Base-by-base conservation (phyloP, 2,797 vertebrate genomes). In the Danionella dracula region DNA sequence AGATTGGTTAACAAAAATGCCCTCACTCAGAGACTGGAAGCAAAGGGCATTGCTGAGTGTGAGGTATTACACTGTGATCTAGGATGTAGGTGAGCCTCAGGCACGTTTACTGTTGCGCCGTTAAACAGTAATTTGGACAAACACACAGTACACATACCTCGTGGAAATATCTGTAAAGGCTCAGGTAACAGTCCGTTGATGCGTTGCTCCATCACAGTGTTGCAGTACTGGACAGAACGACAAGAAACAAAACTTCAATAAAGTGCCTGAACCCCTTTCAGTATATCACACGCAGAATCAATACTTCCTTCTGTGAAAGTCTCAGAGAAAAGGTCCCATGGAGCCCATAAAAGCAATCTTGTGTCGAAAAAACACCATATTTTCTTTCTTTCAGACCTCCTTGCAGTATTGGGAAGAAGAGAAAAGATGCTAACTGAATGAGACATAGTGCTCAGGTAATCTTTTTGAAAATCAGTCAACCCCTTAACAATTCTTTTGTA, bases 121-220 rank as follows among this genome's bases (percentile, higher is more conserved):
- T 23, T 66, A 45, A 66, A 56, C 63, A 55, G 51, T 66, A 56
- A 66, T 29, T 56, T 35, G 21, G 38, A 29, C 56, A 19, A 20
- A 48, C 61, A 59, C 9, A 51, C 34, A 41, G 42, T 31, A 27
- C 21, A 75, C 75, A 71, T 93, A 98, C 96, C 96, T 95, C 96
- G 90, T 80, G 96, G 96, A 89, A 95, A 98, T 83, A 99, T 98
- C 87, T 98, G 95, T 1, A 99, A 90, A 61, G 97, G 95, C 75
- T 97, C 96, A 54, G 92, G 93, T 83, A 96, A 76, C 62, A 94
- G 90, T 79, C 94, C 94, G 78, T 94, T 96, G 82, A 94, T 92
- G 70, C 95, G 92, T 80, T 97, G 94, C 73, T 99, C 95, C 84
- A 93, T 92, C 84, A 97, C 89, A 60, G 92, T 95, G 83, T 92